Evolutionary conservation across 2,113 vertebrate genomes (phyloP), one percentile per base, ranked within the genome.

Genomic region (Talpa occidentalis): DNA sequence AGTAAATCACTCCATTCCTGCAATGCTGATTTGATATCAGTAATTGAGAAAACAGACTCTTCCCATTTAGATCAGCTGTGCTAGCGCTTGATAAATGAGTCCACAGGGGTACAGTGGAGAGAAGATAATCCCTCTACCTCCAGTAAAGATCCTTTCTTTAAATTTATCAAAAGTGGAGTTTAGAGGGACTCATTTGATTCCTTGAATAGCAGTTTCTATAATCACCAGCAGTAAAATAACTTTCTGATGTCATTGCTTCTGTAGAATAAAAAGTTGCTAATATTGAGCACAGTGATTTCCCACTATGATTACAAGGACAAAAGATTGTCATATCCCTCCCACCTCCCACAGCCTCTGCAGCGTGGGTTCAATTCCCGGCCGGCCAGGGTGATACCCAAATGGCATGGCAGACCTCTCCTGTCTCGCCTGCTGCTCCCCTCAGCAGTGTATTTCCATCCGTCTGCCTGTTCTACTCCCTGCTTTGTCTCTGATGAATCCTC

Each of bases 251-350:
- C 54, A 8, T 32, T 11, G 42, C 59, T 94, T 83, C 76, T 47
- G 6, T 21, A 79, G 70, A 96, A 83, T 28, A 88, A 90, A 80
- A 93, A 59, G n/a, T 54, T 44, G 59, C 81, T 69, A 49, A 44
- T 49, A 62, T 40, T 85, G 4, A 59, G 66, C 32, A 1, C 7
- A 3, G 56, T 24, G 32, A 35, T 64, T 78, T 93, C 42, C 80
- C 16, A 35, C 40, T 52, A 14, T n/a, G 32, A 60, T 70, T 70
- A 74, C 12, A 66, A 78, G 35, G 76, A 88, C 49, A 35, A 24
- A 49, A 24, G 26, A 42, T n/a, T 15, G 21, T 66, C 79, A 72
- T 16, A 28, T 35, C n/a, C 28, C 62, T 40, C 69, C 30, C 12
- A 26, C 5, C 64, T n/a, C 3, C 1, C 19, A n/a, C n/a, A n/a